Evolutionary conservation across 2,888 invertebrate species (phyloP), one percentile per base, ranked within the genome.

Genomic region (Oscheius myriophilus): DNA sequence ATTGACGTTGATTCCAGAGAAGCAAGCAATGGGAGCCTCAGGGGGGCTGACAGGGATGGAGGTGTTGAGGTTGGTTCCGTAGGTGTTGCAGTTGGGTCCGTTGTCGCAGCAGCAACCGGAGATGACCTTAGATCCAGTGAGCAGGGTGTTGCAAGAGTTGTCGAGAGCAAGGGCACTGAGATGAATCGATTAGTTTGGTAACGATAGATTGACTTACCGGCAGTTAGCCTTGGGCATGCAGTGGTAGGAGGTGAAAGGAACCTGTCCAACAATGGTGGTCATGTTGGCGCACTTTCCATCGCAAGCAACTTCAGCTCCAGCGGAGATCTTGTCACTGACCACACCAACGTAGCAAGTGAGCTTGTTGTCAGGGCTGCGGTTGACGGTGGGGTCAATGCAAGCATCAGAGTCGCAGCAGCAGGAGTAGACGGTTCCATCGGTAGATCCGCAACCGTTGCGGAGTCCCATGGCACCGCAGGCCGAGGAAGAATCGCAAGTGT

Each of bases 351-450:
- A 70, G 55, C 70, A 70, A 14, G 14, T 59, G n/a, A 70, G 61
- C 12, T 45, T 14, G n/a, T 39, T 23, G 46, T 49, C 68, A 25
- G 68, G 68, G n/a, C 46, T 41, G 39, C 75, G 73, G 67, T 73
- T 70, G 70, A 70, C 63, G 42, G 70, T 73, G 42, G 78, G 78
- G 58, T 78, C 76, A 53, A 78, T 76, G 49, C 78, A 78, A 42
- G 71, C 74, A 52, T 78, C 72, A 14, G 72, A 69, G 66, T 78
- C 76, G 55, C 78, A 78, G 63, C 78, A 76, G 69, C 78, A 78
- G 55, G 70, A 70, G 26, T 58, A 65, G 52, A 78, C 52, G 14
- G 72, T 52, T 57, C 67, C 63, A 63, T 75, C 75, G 43, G 74
- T 69, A 55, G 68, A 66, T 23, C 69, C 63, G 54, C 78, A 76